Base-by-base conservation (phyloP, 2,888 invertebrate genomes). In the Villa cingulata region DNA sequence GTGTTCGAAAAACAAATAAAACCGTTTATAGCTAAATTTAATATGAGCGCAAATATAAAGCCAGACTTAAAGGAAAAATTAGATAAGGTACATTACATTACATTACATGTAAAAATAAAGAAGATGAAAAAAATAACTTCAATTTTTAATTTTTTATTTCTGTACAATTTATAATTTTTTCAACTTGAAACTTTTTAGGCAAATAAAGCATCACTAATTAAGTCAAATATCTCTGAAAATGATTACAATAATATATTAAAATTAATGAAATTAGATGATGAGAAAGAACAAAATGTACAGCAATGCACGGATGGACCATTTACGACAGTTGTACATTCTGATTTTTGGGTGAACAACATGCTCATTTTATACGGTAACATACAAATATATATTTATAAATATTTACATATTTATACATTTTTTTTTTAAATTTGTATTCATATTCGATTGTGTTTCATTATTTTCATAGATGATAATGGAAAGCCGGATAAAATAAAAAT, bases 271-370 rank as follows among this genome's bases (percentile, higher is more conserved):
- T 17, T 54, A 3, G 43, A 53, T 51, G 55, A 63, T 52, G 46
- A 53, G 18, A 56, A 58, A 51, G 54, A 59, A 53, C 44, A 56
- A 34, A 50, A 45, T 34, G 37, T 54, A 2, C 54, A 59, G 4
- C 55, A 54, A 52, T 52, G 56, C 34, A 54, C 63, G 46, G 59
- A 72, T 53, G 56, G 69, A 23, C 68, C 70, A 0, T 79, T 73
- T 65, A 70, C 69, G 1, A 72, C 75, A 0, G 68, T 77, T 18
- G 65, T 71, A 2, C 79, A 79, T 53, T 65, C 70, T 1, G 79
- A 79, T 58, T 70, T 75, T 44, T 79, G 78, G 79, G 72, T 74
- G 15, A 78, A 77, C 56, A 79, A 79, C 53, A 68, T 78, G 2
- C 72, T 79, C 71, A 62, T 78, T 15, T 63, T 69, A 46, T 66